These are phyloP conservation scores for Lagorchestes hirsutus DNA, from an alignment of 2,797 vertebrate genomes.

Conservation along the genomic window DNA sequence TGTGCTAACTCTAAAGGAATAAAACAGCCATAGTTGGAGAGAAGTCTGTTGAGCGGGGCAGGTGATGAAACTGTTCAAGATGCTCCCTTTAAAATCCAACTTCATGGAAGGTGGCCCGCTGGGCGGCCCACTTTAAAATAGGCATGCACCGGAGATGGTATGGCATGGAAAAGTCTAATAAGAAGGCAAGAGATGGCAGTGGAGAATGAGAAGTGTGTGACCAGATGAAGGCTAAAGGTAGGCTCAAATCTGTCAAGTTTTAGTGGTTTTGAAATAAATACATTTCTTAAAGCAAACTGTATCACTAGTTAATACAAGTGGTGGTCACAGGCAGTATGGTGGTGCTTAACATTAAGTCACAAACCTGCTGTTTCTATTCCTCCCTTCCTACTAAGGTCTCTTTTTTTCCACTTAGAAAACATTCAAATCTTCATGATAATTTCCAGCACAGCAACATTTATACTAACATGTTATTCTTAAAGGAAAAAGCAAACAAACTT, in stretches of 20 bases:
- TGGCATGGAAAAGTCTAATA: neutral
- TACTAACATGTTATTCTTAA: slow-evolving; percentile 38
- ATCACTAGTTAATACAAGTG: neutral
- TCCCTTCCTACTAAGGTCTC: neutral
- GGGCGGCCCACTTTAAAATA: neutral
- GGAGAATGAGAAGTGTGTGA: neutral
- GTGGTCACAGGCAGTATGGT: no score
- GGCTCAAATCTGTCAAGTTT: neutral
- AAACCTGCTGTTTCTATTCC: neutral
- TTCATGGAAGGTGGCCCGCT: neutral
- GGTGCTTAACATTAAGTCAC: neutral
- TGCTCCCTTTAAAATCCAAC: neutral
- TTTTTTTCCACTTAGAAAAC: neutral
- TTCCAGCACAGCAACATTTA: neutral
- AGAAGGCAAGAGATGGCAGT: no score
- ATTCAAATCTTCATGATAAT: neutral
- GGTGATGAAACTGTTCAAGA: neutral
- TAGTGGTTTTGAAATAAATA: neutral
- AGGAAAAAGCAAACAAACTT: neutral
- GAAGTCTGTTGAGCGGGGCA: neutral
- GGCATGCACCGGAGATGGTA: neutral
- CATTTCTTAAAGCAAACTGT: neutral
- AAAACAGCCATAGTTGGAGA: neutral
- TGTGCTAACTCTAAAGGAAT: neutral
- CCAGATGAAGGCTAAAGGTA: neutral